Percentiles rank a stretch among this genome's conserved stretches.
phyloP scores from a whole-genome alignment of 2,888 invertebrate species.

The Parelbella ahira region DNA sequence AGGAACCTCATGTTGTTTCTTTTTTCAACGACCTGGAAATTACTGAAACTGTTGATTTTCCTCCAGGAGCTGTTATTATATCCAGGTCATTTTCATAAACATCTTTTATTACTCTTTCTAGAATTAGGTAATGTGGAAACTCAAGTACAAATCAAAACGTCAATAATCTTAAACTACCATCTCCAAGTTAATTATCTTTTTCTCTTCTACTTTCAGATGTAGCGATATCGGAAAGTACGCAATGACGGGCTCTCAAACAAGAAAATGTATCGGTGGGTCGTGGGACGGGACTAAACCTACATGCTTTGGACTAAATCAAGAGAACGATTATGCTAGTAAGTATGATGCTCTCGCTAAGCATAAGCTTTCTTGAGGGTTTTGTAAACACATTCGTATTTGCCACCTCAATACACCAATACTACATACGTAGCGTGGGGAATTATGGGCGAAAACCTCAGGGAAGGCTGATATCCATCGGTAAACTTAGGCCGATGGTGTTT shows the following conservation, averaged over 20 bases:
- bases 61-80: slow-evolving; percentile 85
- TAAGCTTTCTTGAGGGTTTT: too few relatives aligned
- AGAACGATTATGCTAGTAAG: slow-evolving; percentile 92
- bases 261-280: slow-evolving; percentile 87
- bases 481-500: too few relatives aligned
- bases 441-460: too few relatives aligned
- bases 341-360: slow-evolving; percentile 30
- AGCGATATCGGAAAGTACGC: slow-evolving; percentile 92
- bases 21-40: slow-evolving; percentile 90
- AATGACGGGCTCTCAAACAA: slow-evolving; percentile 86
- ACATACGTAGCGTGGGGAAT: too few relatives aligned
- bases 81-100: slow-evolving; percentile 71
- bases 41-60: slow-evolving; percentile 88
- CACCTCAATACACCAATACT: too few relatives aligned
- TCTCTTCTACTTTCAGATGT: slow-evolving; percentile 80
- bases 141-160: too few relatives aligned
- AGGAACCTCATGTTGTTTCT: slow-evolving; percentile 89
- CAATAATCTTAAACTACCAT: too few relatives aligned
- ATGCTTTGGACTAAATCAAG: slow-evolving; percentile 91
- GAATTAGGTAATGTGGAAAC: too few relatives aligned
- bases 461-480: too few relatives aligned
- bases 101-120: too few relatives aligned
- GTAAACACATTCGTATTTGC: too few relatives aligned
- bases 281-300: slow-evolving; percentile 90
- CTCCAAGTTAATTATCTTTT: too few relatives aligned